Evolutionary conservation across 37 sponge, comb jelly and placozoan species (phyloP), one percentile per base, ranked within the genome.

Genomic region (Chondrilla cf. caribensis): DNA sequence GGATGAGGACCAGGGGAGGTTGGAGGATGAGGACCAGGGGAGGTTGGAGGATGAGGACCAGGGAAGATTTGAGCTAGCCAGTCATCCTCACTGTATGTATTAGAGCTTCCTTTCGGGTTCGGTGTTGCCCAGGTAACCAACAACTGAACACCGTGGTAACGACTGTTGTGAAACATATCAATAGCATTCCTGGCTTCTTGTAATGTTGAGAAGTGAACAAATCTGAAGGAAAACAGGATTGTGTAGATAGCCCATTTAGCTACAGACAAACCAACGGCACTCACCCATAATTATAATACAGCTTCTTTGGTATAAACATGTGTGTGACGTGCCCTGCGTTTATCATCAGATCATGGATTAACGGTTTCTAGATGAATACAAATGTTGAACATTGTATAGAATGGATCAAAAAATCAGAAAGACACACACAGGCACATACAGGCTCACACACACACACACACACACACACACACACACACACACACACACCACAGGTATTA

Each of bases 181-280:
- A 80, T 73, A 22, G 81, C 84, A 3, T 18, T 24, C 43, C 58
- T 19, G 1, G 88, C 88, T n/a, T 88, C 81, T 26, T 57, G 38
- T 28, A 80, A 2, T 0, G 55, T 41, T 2, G 36, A n/a, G 38
- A 71, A 88, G 0, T 78, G 28, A 17, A 72, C 88, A 88, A 84
- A 88, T 73, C 88, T 88, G 24, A 2, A 82, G 24, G 3, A 31
- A 22, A 70, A 37, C 2, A 42, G 41, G 44, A 68, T 35, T 19
- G 32, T 21, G 19, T 65, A 65, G n/a, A n/a, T n/a, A n/a, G n/a
- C n/a, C n/a, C n/a, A n/a, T n/a, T n/a, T n/a, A n/a, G n/a, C n/a
- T 65, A 25, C 26, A 65, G 9, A 55, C 11, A 55, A 17, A 55
- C 11, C 57, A 11, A 55, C 57, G 17, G 17, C 57, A 11, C 17